Evolutionary conservation across 1,140 invertebrate genomes (phyloP), one percentile per base, ranked within the genome.

Genomic region (Whitmania pigra): DNA sequence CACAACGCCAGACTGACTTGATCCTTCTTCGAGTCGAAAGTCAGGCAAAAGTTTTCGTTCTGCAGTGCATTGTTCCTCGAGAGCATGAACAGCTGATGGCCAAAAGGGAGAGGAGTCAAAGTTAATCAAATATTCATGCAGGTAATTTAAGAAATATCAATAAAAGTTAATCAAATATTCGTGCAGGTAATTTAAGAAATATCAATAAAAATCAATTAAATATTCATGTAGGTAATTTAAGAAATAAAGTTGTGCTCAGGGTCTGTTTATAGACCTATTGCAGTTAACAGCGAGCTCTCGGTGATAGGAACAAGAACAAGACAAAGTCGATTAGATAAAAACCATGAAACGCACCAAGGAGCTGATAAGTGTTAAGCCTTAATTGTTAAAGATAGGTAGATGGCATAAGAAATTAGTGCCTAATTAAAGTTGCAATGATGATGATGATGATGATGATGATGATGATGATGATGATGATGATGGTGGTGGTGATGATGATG

Each of bases 111-210:
- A 49, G 43, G 43, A 49, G 43, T 17, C 43, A 17, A 49, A 13
- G 43, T 49, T 49, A 49, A 49, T 63, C 22, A 63, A 63, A 63
- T 63, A 13, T 63, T 15, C 4, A 63, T 63, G 29, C 2, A 20
- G 11, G 18, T 63, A 31, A 25, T 25, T 63, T 63, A 13, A 25
- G 57, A 63, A 63, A 63, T 20, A 25, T 25, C 57, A 15, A 25
- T 57, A 57, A 57, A 49, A 13, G 43, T 49, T 49, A 49, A 49
- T 63, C 22, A 63, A 63, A 63, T 63, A 13, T 63, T n/a, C 57
- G 22, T 63, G 29, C 2, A 20, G 11, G 18, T 63, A 31, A 25
- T 25, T 63, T 63, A 13, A 25, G 57, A 63, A 63, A 63, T 20
- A 25, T 25, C 57, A 15, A 25, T 57, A 57, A 57, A 36, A 4